These are phyloP conservation scores for Enoplosus armatus DNA, from an alignment of 2,797 vertebrate species.

Conservation along the genomic window DNA sequence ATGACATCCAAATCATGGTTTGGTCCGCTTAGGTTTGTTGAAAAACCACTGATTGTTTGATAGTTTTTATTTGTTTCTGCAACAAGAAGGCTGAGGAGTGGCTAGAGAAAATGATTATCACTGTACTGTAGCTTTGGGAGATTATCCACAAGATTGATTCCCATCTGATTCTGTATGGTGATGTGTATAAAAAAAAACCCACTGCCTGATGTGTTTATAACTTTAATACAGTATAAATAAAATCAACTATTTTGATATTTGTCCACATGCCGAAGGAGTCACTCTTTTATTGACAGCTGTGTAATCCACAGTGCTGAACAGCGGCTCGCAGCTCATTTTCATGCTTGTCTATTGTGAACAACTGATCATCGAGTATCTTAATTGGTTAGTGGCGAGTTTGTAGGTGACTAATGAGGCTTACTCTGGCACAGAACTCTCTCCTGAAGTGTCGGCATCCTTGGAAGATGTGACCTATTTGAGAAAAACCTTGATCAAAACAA, in stretches of 20 bases:
- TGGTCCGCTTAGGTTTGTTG: constrained; percentile 77
- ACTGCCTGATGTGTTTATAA: constrained; percentile 89
- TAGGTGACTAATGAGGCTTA: neutral
- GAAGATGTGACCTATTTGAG: neutral
- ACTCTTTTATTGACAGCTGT: constrained; percentile 17
- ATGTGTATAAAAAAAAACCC: constrained; percentile 85
- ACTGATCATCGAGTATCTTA: neutral
- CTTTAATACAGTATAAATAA: constrained; percentile 89
- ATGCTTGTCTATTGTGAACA: neutral
- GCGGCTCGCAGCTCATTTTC: neutral
- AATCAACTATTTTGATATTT: constrained; percentile 87
- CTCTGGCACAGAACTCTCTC: neutral
- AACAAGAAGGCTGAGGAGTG: constrained; percentile 28
- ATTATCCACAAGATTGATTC: constrained; percentile 54
- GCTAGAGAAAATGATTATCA: constrained; percentile 58
- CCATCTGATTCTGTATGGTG: constrained; percentile 79
- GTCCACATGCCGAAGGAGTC: constrained; percentile 54
- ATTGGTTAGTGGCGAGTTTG: neutral
- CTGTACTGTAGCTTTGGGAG: constrained; percentile 77
- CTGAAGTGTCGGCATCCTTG: neutral
- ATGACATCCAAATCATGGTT: constrained; percentile 63
- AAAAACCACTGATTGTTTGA: constrained; percentile 72
- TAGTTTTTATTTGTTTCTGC: constrained; percentile 39
- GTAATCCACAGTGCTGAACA: neutral
- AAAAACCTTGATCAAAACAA: neutral